phyloP scores from a whole-genome alignment of 2,113 vertebrate species.

The Himantopus leucocephalus region DNA sequence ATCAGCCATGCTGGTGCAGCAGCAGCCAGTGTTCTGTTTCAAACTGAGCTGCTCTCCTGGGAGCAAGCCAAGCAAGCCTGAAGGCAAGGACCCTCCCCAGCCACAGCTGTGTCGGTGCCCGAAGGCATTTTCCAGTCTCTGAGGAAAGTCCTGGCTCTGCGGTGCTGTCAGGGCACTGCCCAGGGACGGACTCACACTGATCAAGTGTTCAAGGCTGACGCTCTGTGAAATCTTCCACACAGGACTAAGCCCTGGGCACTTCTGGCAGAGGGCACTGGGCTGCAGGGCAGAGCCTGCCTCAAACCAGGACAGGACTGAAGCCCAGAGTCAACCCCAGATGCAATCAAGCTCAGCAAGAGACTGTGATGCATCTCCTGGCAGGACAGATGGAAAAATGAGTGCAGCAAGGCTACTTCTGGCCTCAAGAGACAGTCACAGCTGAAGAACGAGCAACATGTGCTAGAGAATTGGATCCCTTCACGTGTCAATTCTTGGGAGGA shows the following conservation, averaged over 20 bases:
- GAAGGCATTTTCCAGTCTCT: rapidly evolving
- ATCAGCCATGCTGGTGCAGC: background rate
- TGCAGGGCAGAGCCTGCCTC: background rate
- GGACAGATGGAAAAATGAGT: background rate
- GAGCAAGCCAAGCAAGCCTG: background rate
- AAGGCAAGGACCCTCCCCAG: too few relatives aligned
- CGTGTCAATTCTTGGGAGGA: background rate
- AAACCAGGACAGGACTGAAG: too few relatives aligned
- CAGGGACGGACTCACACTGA: rapidly evolving
- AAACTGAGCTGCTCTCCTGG: background rate
- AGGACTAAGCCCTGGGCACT: background rate
- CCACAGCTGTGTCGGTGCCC: background rate
- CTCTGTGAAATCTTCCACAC: rapidly evolving
- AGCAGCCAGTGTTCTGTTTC: background rate
- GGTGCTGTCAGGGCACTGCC: background rate
- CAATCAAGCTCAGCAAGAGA: background rate
- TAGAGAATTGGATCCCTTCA: background rate
- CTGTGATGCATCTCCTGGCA: background rate
- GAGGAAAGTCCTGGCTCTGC: background rate
- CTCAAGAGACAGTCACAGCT: background rate
- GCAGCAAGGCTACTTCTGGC: background rate
- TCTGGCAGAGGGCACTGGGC: background rate
- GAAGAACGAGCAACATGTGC: background rate
- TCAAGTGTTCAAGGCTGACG: background rate
- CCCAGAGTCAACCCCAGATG: background rate